Evolutionary conservation across 1,140 invertebrate genomes (phyloP), one percentile per base, ranked within the genome.

Genomic region (Trichogramma pretiosum): DNA sequence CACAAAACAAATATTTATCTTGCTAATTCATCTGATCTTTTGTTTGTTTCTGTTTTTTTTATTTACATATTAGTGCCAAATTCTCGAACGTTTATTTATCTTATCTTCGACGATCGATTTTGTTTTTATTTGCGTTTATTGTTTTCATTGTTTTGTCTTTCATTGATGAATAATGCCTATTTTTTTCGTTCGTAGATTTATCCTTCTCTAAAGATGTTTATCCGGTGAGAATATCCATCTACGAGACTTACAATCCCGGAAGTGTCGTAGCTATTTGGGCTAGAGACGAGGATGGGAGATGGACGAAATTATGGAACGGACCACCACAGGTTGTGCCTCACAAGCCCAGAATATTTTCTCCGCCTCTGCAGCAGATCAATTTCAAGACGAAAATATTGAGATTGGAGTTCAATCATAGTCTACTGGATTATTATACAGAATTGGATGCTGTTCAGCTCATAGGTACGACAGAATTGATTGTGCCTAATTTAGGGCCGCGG

Each of bases 191-290:
- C 72, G 49, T 60, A 87, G 84, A 82, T 72, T 70, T 85, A 21
- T 77, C 77, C 50, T 93, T 87, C 70, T 77, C 85, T 63, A 73
- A 77, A 53, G 74, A 79, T 50, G 84, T 93, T 3, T 81, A 83
- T 62, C 89, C 89, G 8, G 67, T 80, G 11, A 77, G 82, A 57
- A 75, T 94, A 32, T 81, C 79, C 3, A 78, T 93, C 46, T 93
- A 84, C 70, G 90, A 94, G 70, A 91, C 87, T 3, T 93, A 87
- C 55, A 93, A 93, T 70, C 89, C 91, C 5, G 90, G 90, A 21
- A 83, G 87, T 21, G 75, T 93, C 11, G 80, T 93, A 9, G 77
- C 83, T 44, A 85, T 94, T 42, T 86, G 87, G 78, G 87, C 86
- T 3, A 76, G 74, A 56, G 66, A 72, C 34, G 62, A 59, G 24